These are phyloP conservation scores for Glaucomys volans DNA, from an alignment of 2,113 vertebrate genomes.

Conservation along the genomic window DNA sequence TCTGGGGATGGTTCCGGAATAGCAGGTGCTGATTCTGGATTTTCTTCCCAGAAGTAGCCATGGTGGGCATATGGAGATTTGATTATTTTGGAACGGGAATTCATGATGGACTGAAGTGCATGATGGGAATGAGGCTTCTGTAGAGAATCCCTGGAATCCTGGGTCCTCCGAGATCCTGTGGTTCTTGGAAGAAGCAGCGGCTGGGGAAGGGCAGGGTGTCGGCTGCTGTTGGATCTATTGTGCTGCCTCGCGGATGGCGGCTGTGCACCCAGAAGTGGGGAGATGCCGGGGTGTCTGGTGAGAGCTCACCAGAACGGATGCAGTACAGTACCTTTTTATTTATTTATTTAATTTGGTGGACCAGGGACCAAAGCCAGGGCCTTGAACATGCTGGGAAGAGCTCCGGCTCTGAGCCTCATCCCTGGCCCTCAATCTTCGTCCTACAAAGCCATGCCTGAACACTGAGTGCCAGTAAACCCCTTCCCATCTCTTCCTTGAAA, in stretches of 20 bases:
- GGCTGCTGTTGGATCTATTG: neutral
- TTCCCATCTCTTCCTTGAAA: neutral
- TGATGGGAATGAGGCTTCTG: neutral
- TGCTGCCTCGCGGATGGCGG: neutral
- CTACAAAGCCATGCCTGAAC: neutral
- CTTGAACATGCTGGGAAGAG: too few species aligned
- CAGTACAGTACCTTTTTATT: neutral
- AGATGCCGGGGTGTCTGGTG: neutral
- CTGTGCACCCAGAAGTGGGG: rapidly evolving
- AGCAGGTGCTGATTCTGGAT: too few species aligned
- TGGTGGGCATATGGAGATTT: rapidly evolving
- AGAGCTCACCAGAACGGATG: neutral
- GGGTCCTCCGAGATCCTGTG: rapidly evolving
- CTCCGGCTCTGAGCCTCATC: too few species aligned
- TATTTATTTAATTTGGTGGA: too few species aligned
- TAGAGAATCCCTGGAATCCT: neutral
- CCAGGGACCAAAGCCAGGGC: too few species aligned
- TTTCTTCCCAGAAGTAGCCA: neutral
- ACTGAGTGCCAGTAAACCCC: neutral
- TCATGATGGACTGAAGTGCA: neutral
- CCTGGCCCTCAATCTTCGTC: neutral
- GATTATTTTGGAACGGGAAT: neutral
- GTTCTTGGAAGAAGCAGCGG: neutral
- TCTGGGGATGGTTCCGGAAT: neutral
- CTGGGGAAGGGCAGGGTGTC: rapidly evolving